Evolutionary conservation across 2,113 vertebrate species (phyloP).

Genomic region (Gymnocephalus cernua): DNA sequence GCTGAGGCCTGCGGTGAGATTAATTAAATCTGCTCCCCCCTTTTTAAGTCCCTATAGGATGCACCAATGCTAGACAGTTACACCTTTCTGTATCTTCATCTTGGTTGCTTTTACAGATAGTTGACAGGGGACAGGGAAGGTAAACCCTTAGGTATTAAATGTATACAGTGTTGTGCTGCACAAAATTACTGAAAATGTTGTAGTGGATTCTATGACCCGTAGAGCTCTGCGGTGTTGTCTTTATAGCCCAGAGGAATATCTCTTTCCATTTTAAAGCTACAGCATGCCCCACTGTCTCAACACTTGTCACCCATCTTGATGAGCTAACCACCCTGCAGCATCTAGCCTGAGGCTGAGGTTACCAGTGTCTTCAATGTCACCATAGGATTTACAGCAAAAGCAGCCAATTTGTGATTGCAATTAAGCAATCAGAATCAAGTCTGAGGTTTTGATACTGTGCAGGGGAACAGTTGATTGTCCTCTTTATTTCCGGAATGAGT

Average conservation of each 20-base stretch:
- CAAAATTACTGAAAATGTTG: constrained; percentile 9
- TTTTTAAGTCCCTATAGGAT: not conserved
- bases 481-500: not conserved
- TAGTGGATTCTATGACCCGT: not conserved
- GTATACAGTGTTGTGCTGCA: not conserved
- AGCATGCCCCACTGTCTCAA: constrained; percentile 10
- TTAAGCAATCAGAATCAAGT: not conserved
- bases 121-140: not conserved
- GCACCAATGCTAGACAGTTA: not conserved
- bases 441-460: not conserved
- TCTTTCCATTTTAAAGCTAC: constrained; percentile 8
- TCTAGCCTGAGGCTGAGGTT: constrained; percentile 11
- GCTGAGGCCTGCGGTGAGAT: not conserved
- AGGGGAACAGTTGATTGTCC: not conserved
- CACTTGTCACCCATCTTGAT: constrained; percentile 23
- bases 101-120: not conserved
- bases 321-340: constrained; percentile 14
- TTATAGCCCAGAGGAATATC: constrained; percentile 3
- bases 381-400: not conserved
- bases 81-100: not conserved
- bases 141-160: not conserved
- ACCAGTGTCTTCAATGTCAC: not conserved
- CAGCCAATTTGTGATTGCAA: not conserved
- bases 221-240: not conserved
- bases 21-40: not conserved